Base-by-base conservation (phyloP, 2,797 vertebrate genomes). In the Gymnoscopelus braueri region DNA sequence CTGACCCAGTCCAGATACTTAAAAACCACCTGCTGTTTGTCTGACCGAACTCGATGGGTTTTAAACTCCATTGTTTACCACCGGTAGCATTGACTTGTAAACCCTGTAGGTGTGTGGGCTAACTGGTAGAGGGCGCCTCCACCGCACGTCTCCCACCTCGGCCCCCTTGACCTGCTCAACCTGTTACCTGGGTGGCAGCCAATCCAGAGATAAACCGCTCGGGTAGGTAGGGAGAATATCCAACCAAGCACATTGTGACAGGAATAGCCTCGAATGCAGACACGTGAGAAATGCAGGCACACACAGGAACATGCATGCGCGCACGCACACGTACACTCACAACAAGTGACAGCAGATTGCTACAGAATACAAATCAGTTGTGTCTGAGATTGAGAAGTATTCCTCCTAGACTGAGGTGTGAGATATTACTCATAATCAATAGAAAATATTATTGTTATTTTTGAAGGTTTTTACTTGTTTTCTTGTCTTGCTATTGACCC, bases 91-190 rank as follows among this genome's bases (percentile, higher is more conserved):
- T 76, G 81, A 71, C 60, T 60, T 48, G 5, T 19, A 61, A 8
- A 23, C 14, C 50, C 53, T 4, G 32, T 60, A 23, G 53, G 75
- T 75, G 63, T 60, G 60, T 6, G 69, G 62, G 73, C 71, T 69
- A 81, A 78, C 78, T 72, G 73, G 60, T 57, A 5, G 24, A 58
- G 68, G 79, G 75, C 53, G 74, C 78, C 72, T 81, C 64, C 68
- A 70, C 74, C 79, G 74, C 81, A 86, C 84, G 79, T 72, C 72
- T 75, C 72, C 85, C 65, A 57, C 66, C 60, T 53, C 52, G 85
- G 85, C 84, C 65, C 0, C 66, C 44, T 71, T 6, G 83, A 81
- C 87, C 86, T 72, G 78, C 78, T 77, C 80, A 84, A 88, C 87
- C 85, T 83, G 84, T 83, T 87, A 88, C 87, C 83, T 65, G 83